Conservation (phyloP, 2,113 vertebrate species). For the Menidia beryllina region DNA sequence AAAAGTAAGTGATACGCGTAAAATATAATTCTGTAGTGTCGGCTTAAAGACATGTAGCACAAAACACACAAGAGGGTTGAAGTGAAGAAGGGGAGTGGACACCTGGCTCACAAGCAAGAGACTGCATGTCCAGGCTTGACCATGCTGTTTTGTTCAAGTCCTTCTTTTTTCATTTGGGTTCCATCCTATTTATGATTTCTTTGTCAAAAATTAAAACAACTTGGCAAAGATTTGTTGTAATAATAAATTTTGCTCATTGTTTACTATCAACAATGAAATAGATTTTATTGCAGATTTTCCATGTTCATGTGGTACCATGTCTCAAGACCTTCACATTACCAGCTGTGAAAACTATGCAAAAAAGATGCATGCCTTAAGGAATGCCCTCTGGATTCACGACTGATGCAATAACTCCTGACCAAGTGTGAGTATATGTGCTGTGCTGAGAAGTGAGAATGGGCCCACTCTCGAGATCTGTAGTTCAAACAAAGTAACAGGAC, state of each 20-base stretch:
- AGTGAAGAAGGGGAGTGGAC: background rate
- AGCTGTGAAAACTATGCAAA: background rate
- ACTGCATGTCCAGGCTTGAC: background rate
- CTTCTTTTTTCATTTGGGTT: background rate
- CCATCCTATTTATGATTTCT: background rate
- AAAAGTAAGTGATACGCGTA: no score
- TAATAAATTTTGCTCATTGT: no score
- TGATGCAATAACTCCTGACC: background rate
- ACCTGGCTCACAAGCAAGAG: no score
- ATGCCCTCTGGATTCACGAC: background rate
- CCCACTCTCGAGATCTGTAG: background rate
- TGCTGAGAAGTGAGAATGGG: background rate
- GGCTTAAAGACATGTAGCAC: background rate
- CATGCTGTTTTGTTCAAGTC: background rate
- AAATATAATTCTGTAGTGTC: no score
- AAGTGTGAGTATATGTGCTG: background rate
- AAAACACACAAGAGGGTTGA: background rate
- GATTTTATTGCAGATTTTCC: no score
- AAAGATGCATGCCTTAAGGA: background rate
- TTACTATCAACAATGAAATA: no score
- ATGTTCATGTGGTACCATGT: background rate
- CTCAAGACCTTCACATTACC: background rate
- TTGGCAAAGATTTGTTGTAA: no score
- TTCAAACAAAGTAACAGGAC: background rate
- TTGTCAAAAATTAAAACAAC: background rate